Percentiles rank a stretch among this genome's conserved stretches.
Conservation (phyloP, 2,888 invertebrate species). For the Atherix ibis region DNA sequence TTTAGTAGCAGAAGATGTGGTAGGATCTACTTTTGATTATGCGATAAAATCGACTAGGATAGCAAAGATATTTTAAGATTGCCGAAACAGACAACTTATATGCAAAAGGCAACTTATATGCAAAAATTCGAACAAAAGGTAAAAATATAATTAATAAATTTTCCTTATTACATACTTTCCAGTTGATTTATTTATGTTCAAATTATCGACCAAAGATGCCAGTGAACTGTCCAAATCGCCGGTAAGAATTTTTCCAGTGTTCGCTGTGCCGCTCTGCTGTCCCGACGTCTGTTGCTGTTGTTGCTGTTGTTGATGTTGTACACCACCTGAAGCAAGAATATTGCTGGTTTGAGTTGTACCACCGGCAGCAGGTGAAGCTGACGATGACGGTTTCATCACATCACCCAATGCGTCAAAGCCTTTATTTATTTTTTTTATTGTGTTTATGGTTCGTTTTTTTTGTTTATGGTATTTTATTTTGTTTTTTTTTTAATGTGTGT, state of each 20-base stretch:
- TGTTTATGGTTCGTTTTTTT: constrained; percentile 15
- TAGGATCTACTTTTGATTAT: too few species aligned
- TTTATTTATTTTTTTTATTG: constrained; percentile 20
- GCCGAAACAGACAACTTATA: too few species aligned
- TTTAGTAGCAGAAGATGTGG: too few species aligned
- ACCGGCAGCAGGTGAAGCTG: constrained; percentile 15
- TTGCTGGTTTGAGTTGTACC: constrained; percentile 19
- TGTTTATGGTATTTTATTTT: constrained; percentile 6
- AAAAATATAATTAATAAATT: too few species aligned
- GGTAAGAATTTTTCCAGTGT: constrained; percentile 61
- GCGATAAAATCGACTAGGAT: too few species aligned
- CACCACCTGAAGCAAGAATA: constrained; percentile 17
- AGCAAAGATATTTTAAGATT: too few species aligned
- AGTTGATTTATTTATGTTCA: constrained; percentile 67
- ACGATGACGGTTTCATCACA: constrained; percentile 45
- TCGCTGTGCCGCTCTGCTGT: constrained; percentile 31
- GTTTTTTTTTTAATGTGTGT: constrained; percentile 9
- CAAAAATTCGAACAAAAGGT: too few species aligned
- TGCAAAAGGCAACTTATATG: too few species aligned
- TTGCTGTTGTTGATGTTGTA: constrained; percentile 15
- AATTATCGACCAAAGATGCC: constrained; percentile 83
- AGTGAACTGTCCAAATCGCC: constrained; percentile 90
- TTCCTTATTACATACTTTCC: constrained; percentile 32
- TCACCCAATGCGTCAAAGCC: constrained; percentile 62
- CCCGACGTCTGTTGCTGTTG: constrained; percentile 28